Evolutionary conservation across 2,888 invertebrate species (phyloP).

Genomic region (Drosophila mulleri): DNA sequence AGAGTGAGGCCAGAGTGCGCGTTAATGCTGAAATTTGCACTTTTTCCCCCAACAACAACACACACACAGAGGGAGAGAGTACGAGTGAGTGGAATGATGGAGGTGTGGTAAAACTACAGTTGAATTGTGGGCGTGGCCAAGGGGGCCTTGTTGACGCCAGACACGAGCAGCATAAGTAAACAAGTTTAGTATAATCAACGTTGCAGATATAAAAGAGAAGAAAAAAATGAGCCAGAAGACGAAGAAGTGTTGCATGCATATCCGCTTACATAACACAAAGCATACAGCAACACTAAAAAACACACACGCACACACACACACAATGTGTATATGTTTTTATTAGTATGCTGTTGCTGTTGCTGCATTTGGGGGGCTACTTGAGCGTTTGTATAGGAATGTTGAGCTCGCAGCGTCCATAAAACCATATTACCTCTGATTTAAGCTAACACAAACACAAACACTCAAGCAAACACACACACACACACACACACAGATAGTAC

Average conservation of each 20-base stretch:
- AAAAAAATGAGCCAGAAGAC: conserved; percentile 4
- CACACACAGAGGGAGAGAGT: not conserved
- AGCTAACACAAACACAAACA: conserved; percentile 40
- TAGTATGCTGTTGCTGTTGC: conserved; percentile 65
- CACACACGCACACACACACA: conserved; percentile 10
- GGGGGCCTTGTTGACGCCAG: conserved; percentile 21
- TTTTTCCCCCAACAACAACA: conserved; percentile 34
- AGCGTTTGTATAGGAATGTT: conserved; percentile 17
- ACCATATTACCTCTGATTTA: conserved; percentile 76
- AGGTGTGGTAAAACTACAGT: not conserved
- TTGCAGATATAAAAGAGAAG: conserved; percentile 21
- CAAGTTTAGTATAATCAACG: conserved; percentile 78
- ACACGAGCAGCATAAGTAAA: conserved; percentile 69
- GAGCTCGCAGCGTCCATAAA: conserved; percentile 70
- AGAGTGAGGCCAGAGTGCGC: conserved; percentile 43
- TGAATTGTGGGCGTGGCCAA: conserved; percentile 1
- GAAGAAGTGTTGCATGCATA: conserved; percentile 78
- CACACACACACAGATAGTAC: not conserved
- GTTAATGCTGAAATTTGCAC: conserved; percentile 75
- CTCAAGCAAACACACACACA: not conserved
- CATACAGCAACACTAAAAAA: conserved; percentile 4
- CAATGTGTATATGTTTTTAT: conserved; percentile 72
- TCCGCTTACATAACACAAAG: conserved; percentile 74
- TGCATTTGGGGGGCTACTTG: conserved; percentile 46
- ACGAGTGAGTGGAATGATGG: not conserved